These are phyloP conservation scores for Alectoris magna DNA, from an alignment of 2,797 vertebrate genomes.

Conservation along the genomic window DNA sequence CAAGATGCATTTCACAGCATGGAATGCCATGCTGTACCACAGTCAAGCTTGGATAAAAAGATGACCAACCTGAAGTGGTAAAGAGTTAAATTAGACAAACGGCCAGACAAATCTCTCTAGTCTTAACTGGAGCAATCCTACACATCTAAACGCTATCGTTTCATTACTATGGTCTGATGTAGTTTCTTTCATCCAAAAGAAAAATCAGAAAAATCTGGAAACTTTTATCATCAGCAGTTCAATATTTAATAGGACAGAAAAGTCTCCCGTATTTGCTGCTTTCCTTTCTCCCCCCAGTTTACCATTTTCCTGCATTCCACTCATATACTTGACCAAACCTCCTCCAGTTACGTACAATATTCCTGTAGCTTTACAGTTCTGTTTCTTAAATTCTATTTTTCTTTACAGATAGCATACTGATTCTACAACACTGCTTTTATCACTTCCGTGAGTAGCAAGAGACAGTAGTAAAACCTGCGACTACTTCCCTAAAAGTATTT, in stretches of 20 bases:
- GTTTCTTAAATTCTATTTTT: neutral
- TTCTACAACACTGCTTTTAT: neutral
- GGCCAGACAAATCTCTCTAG: conserved; percentile 38
- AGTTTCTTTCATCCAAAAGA: conserved; percentile 24
- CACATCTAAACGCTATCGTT: neutral
- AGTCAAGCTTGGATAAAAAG: conserved; percentile 98
- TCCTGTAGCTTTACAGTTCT: neutral
- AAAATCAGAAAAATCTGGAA: conserved; percentile 1
- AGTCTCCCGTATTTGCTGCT: neutral
- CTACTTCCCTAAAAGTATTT: neutral
- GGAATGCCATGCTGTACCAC: conserved; percentile 99
- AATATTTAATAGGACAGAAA: neutral
- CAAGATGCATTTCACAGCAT: conserved; percentile 97
- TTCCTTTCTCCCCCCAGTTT: neutral
- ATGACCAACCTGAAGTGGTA: conserved; percentile 92
- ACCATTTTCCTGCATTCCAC: conserved; percentile 9
- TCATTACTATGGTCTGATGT: neutral
- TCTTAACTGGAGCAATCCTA: conserved; percentile 31
- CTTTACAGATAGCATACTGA: neutral
- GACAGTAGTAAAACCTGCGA: neutral
- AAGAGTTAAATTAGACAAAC: conserved; percentile 67
- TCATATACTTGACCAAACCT: neutral
- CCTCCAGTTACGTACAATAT: neutral
- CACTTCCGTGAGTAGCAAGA: neutral
- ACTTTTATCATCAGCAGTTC: neutral